Evolutionary conservation across 2,113 vertebrate species (phyloP).

Genomic region (Epinephelus lanceolatus): DNA sequence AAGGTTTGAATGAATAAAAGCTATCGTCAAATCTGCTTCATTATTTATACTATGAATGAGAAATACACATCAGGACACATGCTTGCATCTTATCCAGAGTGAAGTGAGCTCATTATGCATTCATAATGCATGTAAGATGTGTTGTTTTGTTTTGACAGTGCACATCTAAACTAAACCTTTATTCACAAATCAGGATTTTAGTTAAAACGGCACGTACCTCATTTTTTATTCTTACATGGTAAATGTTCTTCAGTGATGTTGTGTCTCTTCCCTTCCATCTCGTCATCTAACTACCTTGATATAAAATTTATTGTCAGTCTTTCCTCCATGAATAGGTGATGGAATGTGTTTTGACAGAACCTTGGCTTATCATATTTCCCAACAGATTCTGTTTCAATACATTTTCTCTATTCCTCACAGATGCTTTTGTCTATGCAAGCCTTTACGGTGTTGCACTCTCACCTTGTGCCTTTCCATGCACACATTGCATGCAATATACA

Average conservation of each 20-base stretch:
- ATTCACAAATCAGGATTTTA: neutral
- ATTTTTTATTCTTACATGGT: neutral
- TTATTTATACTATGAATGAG: neutral
- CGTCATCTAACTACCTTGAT: neutral
- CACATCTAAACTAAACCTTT: neutral
- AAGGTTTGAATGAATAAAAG: neutral
- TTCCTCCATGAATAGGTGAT: constrained; percentile 20
- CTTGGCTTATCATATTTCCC: constrained; percentile 28
- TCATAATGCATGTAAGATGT: neutral
- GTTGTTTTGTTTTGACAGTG: neutral
- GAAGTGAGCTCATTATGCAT: neutral
- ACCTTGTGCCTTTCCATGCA: constrained; percentile 37
- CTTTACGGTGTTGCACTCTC: constrained; percentile 37
- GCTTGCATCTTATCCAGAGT: neutral
- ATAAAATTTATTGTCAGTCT: constrained; percentile 8
- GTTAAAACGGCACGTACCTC: neutral
- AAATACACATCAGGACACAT: too few relatives aligned
- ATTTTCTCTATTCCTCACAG: neutral
- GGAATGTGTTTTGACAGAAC: constrained; percentile 41
- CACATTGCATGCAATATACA: constrained; percentile 22
- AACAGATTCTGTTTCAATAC: constrained; percentile 15
- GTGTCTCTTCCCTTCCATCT: constrained; percentile 1
- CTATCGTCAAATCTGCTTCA: neutral
- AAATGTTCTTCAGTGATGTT: neutral
- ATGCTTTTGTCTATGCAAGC: constrained; percentile 12